These are phyloP conservation scores for Chlamydotis undulata DNA, from an alignment of 2,113 vertebrate species.

Conservation along the genomic window DNA sequence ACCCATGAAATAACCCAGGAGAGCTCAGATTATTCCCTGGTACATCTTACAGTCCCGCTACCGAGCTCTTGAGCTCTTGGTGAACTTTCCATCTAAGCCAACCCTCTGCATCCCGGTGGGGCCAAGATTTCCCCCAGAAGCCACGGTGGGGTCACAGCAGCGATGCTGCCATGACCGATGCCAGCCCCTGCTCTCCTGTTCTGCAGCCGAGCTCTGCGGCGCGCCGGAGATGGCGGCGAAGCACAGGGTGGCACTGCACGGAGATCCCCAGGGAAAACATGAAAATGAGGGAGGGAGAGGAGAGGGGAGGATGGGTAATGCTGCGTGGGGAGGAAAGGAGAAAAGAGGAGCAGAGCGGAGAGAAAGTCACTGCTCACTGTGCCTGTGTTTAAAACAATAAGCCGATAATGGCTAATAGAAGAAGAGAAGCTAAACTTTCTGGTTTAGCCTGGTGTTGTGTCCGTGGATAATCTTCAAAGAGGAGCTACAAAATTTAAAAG, in stretches of 20 bases:
- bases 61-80: background rate
- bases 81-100: background rate
- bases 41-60: background rate
- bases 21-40: background rate
- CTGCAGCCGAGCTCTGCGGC: background rate
- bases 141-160: background rate
- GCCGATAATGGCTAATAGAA: background rate
- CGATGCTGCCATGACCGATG: fast-evolving
- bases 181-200: background rate
- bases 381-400: background rate
- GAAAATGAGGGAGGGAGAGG: background rate
- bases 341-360: background rate
- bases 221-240: fast-evolving
- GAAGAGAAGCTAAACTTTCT: conserved; percentile 32
- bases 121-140: background rate
- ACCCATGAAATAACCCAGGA: background rate
- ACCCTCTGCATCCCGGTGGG: background rate
- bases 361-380: background rate
- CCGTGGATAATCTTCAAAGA: conserved; percentile 46
- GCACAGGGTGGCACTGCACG: background rate
- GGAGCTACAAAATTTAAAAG: background rate
- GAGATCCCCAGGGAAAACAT: background rate
- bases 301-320: background rate
- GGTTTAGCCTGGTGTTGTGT: background rate
- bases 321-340: background rate